These are phyloP conservation scores for Acanthopagrus latus DNA, from an alignment of 2,797 vertebrate genomes.

Conservation along the genomic window DNA sequence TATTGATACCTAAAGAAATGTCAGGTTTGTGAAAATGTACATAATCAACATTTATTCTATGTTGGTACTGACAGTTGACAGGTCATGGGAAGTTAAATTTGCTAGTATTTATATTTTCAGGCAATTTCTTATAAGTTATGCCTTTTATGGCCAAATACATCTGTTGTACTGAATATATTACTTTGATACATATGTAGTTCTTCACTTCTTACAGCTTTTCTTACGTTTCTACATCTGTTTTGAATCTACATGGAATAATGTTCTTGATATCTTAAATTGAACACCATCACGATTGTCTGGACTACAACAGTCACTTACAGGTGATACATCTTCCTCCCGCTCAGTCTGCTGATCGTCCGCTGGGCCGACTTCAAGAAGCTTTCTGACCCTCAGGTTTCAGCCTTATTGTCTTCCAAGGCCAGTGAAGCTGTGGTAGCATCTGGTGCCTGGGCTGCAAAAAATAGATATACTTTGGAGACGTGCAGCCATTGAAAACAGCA, in stretches of 20 bases:
- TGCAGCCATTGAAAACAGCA: neutral
- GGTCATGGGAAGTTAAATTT: too few relatives aligned
- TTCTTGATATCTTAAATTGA: neutral
- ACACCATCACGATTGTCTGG: neutral
- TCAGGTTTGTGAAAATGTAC: too few relatives aligned
- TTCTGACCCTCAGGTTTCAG: neutral
- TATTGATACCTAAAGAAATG: too few relatives aligned
- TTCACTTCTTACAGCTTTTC: too few relatives aligned
- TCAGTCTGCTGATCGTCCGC: constrained; percentile 11
- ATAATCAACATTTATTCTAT: too few relatives aligned
- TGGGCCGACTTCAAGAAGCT: neutral
- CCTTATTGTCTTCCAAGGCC: constrained; percentile 42
- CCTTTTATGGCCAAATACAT: too few relatives aligned
- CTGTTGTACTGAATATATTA: too few relatives aligned
- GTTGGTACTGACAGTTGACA: too few relatives aligned
- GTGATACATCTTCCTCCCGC: neutral
- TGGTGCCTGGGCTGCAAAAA: constrained; percentile 30
- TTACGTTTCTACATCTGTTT: neutral
- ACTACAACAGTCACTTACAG: neutral
- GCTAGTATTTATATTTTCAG: too few relatives aligned
- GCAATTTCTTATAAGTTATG: too few relatives aligned
- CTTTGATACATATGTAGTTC: too few relatives aligned
- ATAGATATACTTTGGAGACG: neutral
- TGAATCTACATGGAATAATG: neutral
- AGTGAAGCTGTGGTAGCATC: constrained; percentile 40